A percentile compares a stretch with the other conserved stretches of the same genome.
Evolutionary conservation across 2,797 vertebrate genomes (phyloP).

Genomic region (Spinibarbus caldwelli): DNA sequence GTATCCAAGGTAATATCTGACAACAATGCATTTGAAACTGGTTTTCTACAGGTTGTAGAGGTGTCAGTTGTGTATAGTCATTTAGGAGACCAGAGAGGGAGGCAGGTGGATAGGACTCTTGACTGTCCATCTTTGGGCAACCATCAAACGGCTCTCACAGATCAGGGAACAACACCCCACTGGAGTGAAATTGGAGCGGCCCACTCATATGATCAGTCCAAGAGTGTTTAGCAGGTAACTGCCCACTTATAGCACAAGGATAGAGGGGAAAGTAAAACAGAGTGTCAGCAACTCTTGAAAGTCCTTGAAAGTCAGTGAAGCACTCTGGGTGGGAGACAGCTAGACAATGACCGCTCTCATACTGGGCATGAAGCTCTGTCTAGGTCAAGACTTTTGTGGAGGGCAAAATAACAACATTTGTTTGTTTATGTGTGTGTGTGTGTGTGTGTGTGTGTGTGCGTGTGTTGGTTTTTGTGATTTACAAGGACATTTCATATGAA

Average conservation of each 20-base stretch:
- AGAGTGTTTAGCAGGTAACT: constrained; percentile 60
- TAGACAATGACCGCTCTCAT: constrained; percentile 62
- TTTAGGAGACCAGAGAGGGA: constrained; percentile 3
- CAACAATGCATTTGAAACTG: constrained; percentile 1
- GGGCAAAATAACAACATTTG: constrained; percentile 63
- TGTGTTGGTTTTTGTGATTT: too few relatives aligned
- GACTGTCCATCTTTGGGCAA: constrained; percentile 51
- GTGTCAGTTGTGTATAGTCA: not conserved
- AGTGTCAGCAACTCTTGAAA: constrained; percentile 62
- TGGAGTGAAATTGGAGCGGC: constrained; percentile 54
- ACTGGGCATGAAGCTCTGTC: constrained; percentile 57
- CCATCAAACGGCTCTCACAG: constrained; percentile 38
- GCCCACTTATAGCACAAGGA: constrained; percentile 58
- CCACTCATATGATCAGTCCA: constrained; percentile 52
- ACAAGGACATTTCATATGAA: too few relatives aligned
- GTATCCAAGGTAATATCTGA: not conserved
- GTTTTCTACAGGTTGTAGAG: not conserved
- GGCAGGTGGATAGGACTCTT: constrained; percentile 10
- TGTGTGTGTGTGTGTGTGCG: constrained; percentile 8
- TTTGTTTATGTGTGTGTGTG: constrained; percentile 42
- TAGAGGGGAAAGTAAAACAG: constrained; percentile 61
- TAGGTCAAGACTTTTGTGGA: constrained; percentile 60
- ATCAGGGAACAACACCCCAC: constrained; percentile 52
- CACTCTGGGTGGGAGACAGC: constrained; percentile 64
- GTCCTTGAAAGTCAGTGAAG: constrained; percentile 68